These are phyloP conservation scores for Helobdella robusta DNA, from an alignment of 2,888 invertebrate species.

Conservation along the genomic window DNA sequence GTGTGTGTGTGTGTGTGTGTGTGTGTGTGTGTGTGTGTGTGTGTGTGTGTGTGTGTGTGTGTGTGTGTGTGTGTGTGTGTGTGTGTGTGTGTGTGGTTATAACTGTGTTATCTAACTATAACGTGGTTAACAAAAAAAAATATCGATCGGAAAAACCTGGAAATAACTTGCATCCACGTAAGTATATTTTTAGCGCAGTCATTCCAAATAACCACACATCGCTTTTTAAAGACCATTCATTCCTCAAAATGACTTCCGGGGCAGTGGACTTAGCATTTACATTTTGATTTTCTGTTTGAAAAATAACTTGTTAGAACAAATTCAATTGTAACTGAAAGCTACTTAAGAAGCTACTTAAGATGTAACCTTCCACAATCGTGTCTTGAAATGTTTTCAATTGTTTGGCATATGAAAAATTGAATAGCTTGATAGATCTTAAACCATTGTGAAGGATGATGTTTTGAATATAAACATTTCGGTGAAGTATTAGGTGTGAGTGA, in stretches of 20 bases:
- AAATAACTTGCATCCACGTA: not conserved
- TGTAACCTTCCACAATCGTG: constrained; percentile 6
- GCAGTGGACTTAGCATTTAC: constrained; percentile 9
- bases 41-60: too few species aligned
- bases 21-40: too few species aligned
- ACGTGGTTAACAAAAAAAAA: not conserved
- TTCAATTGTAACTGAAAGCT: too few species aligned
- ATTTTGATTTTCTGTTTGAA: too few species aligned
- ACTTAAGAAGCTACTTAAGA: too few species aligned
- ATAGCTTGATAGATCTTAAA: constrained; percentile 13
- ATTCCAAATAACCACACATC: constrained; percentile 21
- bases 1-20: too few species aligned
- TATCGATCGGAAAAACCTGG: not conserved
- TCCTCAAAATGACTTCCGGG: constrained; percentile 2
- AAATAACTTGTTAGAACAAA: too few species aligned
- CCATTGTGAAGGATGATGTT: constrained; percentile 9
- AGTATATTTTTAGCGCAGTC: constrained; percentile 6
- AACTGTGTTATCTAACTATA: not conserved
- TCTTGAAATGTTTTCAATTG: not conserved
- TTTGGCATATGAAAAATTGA: constrained; percentile 13
- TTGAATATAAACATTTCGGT: not conserved
- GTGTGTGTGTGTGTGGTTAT: too few species aligned
- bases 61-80: too few species aligned
- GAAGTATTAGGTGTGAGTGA: not conserved
- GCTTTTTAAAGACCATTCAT: not conserved